These are phyloP conservation scores for Corvus hawaiiensis DNA, from an alignment of 2,113 vertebrate genomes.

Conservation along the genomic window DNA sequence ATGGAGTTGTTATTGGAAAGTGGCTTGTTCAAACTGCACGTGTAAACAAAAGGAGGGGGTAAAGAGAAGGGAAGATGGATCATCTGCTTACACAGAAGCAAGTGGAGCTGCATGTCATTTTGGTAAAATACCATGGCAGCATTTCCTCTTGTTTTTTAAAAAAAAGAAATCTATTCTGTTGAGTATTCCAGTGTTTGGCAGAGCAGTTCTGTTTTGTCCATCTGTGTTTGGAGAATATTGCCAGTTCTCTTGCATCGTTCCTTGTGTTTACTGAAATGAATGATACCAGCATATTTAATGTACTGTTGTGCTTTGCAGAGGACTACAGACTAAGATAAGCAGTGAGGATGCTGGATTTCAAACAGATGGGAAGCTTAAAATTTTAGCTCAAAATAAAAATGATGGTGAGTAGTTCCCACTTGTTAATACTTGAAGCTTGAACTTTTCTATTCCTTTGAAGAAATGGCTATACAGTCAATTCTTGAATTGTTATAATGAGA, in stretches of 20 bases:
- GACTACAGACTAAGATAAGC: conserved; percentile 1
- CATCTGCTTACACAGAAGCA: neutral
- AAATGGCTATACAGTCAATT: neutral
- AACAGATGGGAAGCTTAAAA: conserved; percentile 19
- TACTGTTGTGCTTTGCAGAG: conserved; percentile 68
- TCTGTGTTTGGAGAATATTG: conserved; percentile 62
- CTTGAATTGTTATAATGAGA: neutral
- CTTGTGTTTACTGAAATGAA: conserved; percentile 48
- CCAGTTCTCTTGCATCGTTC: conserved; percentile 34
- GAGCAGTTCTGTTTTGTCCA: conserved; percentile 49
- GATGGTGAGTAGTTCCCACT: conserved; percentile 63
- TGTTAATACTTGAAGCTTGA: neutral
- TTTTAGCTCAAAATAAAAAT: conserved; percentile 32
- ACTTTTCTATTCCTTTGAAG: neutral
- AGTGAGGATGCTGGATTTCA: conserved; percentile 13
- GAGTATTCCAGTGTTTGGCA: conserved; percentile 54
- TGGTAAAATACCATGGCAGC: conserved; percentile 29
- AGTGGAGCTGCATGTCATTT: neutral
- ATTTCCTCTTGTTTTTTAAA: neutral
- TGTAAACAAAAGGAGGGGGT: neutral
- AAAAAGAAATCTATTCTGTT: neutral
- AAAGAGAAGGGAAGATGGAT: neutral
- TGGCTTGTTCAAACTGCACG: neutral
- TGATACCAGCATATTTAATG: conserved; percentile 28
- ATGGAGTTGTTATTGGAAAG: neutral